These are phyloP conservation scores for Mongoloraphidia duomilia DNA, from an alignment of 2,888 invertebrate genomes.

Conservation along the genomic window DNA sequence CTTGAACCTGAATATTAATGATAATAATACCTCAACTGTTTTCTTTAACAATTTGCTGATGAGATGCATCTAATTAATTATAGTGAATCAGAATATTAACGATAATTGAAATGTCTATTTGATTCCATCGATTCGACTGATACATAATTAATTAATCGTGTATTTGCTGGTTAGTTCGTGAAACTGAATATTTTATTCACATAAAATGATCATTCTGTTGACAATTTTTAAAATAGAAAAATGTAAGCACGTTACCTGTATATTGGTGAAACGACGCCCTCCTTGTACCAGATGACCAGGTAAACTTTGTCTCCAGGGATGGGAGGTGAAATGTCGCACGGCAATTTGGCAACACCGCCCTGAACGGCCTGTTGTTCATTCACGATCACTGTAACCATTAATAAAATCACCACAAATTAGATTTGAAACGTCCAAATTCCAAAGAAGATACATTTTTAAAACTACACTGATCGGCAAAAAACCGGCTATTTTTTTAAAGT, in stretches of 20 bases:
- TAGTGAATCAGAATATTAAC: too few relatives aligned
- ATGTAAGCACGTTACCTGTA: constrained; percentile 36
- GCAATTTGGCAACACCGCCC: constrained; percentile 41
- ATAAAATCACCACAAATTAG: neutral
- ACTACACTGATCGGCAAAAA: too few relatives aligned
- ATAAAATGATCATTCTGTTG: neutral
- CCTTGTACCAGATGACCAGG: constrained; percentile 50
- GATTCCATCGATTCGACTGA: too few relatives aligned
- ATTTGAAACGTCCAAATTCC: too few relatives aligned
- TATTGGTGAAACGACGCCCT: constrained; percentile 38
- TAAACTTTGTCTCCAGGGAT: constrained; percentile 40
- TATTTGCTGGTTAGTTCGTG: neutral
- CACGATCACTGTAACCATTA: constrained; percentile 24
- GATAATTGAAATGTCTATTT: too few relatives aligned
- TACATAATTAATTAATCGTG: too few relatives aligned
- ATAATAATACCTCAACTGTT: too few relatives aligned
- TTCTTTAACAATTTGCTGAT: too few relatives aligned
- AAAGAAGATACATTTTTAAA: too few relatives aligned
- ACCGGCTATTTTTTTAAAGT: too few relatives aligned
- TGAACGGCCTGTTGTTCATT: constrained; percentile 37
- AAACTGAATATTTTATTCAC: neutral
- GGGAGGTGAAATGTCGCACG: constrained; percentile 43
- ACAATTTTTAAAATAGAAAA: neutral
- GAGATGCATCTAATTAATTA: too few relatives aligned
- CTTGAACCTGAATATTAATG: too few relatives aligned